A percentile compares a stretch with the other conserved stretches of the same genome.
Conservation (phyloP, 2,797 vertebrate genomes). For the Gymnothorax reevesii region DNA sequence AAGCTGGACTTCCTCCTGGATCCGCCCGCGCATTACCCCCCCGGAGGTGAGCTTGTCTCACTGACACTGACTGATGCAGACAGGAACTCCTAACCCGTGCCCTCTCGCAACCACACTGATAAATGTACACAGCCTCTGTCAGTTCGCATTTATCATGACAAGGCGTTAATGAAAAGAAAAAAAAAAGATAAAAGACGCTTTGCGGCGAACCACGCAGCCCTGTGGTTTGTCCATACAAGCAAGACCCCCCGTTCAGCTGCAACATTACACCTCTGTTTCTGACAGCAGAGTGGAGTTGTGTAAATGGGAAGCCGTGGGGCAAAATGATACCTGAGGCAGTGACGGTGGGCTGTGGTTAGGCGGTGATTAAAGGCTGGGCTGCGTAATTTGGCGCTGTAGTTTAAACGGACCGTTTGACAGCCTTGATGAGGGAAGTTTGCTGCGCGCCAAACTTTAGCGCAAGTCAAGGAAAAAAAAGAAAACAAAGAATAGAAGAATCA, state of each 20-base stretch:
- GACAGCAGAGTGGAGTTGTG: neutral
- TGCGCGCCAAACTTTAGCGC: neutral
- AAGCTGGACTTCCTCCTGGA: conserved; percentile 85
- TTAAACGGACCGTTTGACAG: neutral
- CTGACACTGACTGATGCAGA: neutral
- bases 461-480: neutral
- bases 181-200: neutral
- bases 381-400: neutral
- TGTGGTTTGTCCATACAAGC: conserved; percentile 11
- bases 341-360: neutral
- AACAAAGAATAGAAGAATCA: neutral
- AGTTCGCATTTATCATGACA: conserved; percentile 22
- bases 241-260: neutral
- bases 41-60: conserved; percentile 72
- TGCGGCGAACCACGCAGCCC: conserved; percentile 1
- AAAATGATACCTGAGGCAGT: neutral
- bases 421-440: conserved; percentile 1
- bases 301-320: neutral
- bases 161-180: too few relatives aligned
- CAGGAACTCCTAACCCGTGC: neutral
- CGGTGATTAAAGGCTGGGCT: neutral
- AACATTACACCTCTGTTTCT: neutral
- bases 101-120: neutral
- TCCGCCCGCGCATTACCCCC: conserved; percentile 77
- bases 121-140: neutral